phyloP scores from a whole-genome alignment of 2,113 vertebrate genomes.

The Oxygymnocypris stewartii region DNA sequence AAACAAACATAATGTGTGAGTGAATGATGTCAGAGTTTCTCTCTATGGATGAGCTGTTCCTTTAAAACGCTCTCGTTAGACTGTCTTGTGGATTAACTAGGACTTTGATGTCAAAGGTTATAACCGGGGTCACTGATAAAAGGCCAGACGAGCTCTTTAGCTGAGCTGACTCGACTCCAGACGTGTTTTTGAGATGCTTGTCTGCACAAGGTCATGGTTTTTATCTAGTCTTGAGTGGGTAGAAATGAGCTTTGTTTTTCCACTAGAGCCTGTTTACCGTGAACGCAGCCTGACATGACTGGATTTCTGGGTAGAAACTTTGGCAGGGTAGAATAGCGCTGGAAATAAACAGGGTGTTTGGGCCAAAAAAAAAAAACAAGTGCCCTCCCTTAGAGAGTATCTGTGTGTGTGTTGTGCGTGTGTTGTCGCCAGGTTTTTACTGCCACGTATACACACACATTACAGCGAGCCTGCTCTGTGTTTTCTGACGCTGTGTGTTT shows the following conservation, averaged over 20 bases:
- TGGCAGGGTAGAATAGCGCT: neutral
- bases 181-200: neutral
- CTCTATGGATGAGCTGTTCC: neutral
- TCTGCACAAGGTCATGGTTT: neutral
- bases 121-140: conserved; percentile 13
- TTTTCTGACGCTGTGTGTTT: no score
- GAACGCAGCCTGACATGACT: neutral
- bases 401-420: neutral
- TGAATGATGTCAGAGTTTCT: neutral
- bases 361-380: neutral
- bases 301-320: conserved; percentile 36
- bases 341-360: conserved; percentile 26
- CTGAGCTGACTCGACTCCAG: conserved; percentile 13
- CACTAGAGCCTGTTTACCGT: neutral
- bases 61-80: neutral
- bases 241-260: neutral
- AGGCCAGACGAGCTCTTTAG: conserved; percentile 7
- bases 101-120: conserved; percentile 53
- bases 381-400: conserved; percentile 7
- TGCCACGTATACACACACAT: conserved; percentile 20
- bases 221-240: conserved; percentile 5
- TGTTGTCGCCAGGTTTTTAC: conserved; percentile 19
- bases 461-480: no score
- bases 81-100: neutral
- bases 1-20: no score